phyloP scores from a whole-genome alignment of 2,113 vertebrate species.

The Okapia johnstoni region DNA sequence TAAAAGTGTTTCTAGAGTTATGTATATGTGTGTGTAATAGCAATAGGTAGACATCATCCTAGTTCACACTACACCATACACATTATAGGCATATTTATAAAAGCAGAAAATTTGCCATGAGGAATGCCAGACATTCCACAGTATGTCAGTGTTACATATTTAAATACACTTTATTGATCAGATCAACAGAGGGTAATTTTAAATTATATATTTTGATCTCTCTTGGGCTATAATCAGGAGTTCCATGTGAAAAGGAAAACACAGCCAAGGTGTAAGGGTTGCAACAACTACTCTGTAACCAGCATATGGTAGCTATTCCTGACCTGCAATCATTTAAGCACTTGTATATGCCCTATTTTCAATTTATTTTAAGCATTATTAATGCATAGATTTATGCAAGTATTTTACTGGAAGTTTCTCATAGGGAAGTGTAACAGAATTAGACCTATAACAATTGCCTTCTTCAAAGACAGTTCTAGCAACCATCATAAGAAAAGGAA shows the following conservation, averaged over 20 bases:
- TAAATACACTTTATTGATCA: neutral
- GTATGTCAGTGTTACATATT: neutral
- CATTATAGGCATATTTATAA: neutral
- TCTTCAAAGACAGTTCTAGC: neutral
- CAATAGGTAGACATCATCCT: neutral
- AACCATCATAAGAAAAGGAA: neutral
- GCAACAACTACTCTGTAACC: neutral
- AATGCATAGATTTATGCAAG: neutral
- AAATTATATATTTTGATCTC: neutral
- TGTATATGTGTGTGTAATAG: neutral
- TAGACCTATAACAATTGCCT: neutral
- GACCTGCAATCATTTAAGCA: neutral
- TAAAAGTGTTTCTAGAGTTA: neutral
- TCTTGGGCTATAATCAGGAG: neutral
- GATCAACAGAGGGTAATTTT: constrained; percentile 10
- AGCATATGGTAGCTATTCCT: neutral
- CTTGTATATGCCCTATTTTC: neutral
- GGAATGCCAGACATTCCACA: neutral
- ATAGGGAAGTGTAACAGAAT: neutral
- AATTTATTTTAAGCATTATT: neutral
- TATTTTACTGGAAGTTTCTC: neutral
- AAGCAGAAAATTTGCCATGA: neutral
- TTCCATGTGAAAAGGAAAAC: neutral
- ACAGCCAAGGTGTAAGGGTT: neutral
- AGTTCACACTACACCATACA: neutral